Conservation (phyloP, 2,888 invertebrate species). For the Nycteola revayana region DNA sequence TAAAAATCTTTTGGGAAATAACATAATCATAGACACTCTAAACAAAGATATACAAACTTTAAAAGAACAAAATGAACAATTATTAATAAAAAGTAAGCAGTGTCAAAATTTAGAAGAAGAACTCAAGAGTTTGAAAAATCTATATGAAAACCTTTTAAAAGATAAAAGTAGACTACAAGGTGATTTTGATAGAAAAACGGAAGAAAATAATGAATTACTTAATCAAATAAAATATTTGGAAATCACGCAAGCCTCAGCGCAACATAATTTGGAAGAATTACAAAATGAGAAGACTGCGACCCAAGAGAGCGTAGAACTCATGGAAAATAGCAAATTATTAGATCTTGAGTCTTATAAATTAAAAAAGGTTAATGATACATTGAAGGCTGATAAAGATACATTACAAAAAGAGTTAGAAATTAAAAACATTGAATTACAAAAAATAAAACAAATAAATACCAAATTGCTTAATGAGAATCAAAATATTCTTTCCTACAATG, state of each 20-base stretch:
- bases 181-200: conserved; percentile 41
- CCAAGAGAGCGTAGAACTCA: conserved; percentile 47
- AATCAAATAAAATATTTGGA: conserved; percentile 41
- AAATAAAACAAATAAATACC: conserved; percentile 45
- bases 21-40: conserved; percentile 32
- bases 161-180: conserved; percentile 43
- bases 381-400: conserved; percentile 48
- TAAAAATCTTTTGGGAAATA: conserved; percentile 39
- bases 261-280: conserved; percentile 38
- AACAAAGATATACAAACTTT: conserved; percentile 23
- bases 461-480: conserved; percentile 46
- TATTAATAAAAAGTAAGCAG: conserved; percentile 31
- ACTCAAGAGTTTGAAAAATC: conserved; percentile 28
- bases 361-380: conserved; percentile 36
- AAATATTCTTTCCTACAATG: conserved; percentile 45
- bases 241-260: conserved; percentile 28
- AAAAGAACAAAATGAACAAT: conserved; percentile 32
- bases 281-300: conserved; percentile 45
- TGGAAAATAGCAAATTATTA: conserved; percentile 42
- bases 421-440: conserved; percentile 38
- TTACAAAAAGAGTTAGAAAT: conserved; percentile 44
- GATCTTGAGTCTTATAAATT: conserved; percentile 46
- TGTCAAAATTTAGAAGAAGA: conserved; percentile 34
- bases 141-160: conserved; percentile 30
- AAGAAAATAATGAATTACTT: conserved; percentile 41